phyloP scores from a whole-genome alignment of 2,888 invertebrate genomes.

The Plebejus melissa region DNA sequence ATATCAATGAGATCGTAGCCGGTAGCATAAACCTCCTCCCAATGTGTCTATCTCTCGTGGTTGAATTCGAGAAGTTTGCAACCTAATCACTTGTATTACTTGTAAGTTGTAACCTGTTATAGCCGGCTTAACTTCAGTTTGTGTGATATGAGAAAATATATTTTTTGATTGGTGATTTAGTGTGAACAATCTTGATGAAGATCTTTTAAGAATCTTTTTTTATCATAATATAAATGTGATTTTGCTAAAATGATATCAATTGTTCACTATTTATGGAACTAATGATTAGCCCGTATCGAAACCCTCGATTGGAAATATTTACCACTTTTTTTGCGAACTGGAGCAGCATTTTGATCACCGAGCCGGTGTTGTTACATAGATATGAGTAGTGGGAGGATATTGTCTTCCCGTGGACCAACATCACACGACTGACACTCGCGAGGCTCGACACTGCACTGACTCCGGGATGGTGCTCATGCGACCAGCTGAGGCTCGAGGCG shows the following conservation, averaged over 20 bases:
- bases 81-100: too few species aligned
- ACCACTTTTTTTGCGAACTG: constrained; percentile 13
- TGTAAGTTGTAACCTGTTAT: too few species aligned
- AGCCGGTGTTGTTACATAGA: neutral
- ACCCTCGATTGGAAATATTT: neutral
- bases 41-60: too few species aligned
- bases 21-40: too few species aligned
- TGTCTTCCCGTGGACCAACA: constrained; percentile 1
- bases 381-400: neutral
- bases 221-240: neutral
- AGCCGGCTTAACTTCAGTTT: too few species aligned
- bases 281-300: neutral
- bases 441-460: neutral
- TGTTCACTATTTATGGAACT: neutral
- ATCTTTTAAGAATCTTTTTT: neutral
- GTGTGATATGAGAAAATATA: too few species aligned
- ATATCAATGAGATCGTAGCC: too few species aligned
- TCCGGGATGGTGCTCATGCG: neutral
- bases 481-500: neutral
- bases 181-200: too few species aligned
- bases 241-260: neutral
- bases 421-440: neutral
- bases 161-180: too few species aligned
- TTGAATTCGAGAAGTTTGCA: too few species aligned
- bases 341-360: constrained; percentile 4